phyloP scores from a whole-genome alignment of 2,113 vertebrate species.

The Megaleporinus macrocephalus region DNA sequence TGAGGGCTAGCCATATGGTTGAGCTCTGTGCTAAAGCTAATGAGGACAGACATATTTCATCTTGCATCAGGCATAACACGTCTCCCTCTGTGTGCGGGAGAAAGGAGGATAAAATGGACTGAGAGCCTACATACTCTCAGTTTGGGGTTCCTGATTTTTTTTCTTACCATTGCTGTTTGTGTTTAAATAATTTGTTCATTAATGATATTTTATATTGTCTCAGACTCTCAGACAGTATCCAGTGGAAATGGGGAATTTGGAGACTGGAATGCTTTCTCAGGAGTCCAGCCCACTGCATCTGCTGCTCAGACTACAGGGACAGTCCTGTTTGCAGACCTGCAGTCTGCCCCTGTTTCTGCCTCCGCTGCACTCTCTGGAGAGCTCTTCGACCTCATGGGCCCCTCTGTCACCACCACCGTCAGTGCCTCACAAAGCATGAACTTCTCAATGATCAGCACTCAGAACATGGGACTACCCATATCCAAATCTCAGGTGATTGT shows the following conservation, averaged over 20 bases:
- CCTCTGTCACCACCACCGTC: constrained; percentile 83
- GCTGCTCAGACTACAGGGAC: constrained; percentile 69
- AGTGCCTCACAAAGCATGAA: constrained; percentile 92
- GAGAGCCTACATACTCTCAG: neutral
- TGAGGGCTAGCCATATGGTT: constrained; percentile 84
- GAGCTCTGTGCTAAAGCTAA: constrained; percentile 85
- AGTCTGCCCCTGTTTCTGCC: constrained; percentile 69
- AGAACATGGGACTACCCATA: constrained; percentile 80
- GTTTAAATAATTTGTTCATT: too few species aligned
- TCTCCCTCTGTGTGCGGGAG: constrained; percentile 66
- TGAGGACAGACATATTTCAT: constrained; percentile 86
- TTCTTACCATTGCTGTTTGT: neutral
- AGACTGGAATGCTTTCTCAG: constrained; percentile 94
- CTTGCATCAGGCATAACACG: constrained; percentile 85
- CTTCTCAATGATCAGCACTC: constrained; percentile 89
- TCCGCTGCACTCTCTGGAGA: constrained; percentile 82
- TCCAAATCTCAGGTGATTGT: constrained; percentile 85
- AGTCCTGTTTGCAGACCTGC: constrained; percentile 72
- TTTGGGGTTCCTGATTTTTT: neutral
- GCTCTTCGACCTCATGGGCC: constrained; percentile 90
- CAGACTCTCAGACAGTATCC: constrained; percentile 75
- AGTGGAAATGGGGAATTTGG: constrained; percentile 92
- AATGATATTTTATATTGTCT: constrained; percentile 21
- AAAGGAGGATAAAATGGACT: constrained; percentile 60
- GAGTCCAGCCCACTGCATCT: constrained; percentile 75